phyloP scores from a whole-genome alignment of 2,888 invertebrate species.

The Aphelenchoides bicaudatus region DNA sequence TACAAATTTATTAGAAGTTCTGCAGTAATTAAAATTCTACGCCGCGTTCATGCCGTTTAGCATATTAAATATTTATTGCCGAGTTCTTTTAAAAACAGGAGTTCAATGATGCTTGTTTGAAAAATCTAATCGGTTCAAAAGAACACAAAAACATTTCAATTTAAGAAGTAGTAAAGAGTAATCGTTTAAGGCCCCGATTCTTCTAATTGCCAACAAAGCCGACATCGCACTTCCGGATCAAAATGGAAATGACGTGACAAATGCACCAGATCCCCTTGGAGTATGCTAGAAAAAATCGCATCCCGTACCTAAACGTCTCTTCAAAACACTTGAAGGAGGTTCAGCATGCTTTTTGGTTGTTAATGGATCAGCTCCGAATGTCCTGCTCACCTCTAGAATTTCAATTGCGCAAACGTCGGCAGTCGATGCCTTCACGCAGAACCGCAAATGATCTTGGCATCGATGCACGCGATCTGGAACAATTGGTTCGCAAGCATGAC shows the following conservation, averaged over 20 bases:
- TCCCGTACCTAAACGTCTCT: constrained; percentile 29
- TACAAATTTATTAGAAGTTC: no score
- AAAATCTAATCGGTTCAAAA: no score
- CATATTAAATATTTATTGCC: no score
- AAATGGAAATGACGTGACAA: constrained; percentile 10
- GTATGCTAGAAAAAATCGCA: constrained; percentile 23
- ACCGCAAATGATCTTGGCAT: constrained; percentile 34
- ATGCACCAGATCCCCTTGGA: not conserved
- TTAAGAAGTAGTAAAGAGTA: no score
- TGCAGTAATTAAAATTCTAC: no score
- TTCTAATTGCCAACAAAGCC: constrained; percentile 51
- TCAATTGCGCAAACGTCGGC: constrained; percentile 34
- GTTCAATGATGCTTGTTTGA: no score
- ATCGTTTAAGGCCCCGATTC: constrained; percentile 40
- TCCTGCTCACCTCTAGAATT: constrained; percentile 20
- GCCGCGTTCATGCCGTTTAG: no score
- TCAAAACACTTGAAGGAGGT: constrained; percentile 40
- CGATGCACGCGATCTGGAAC: constrained; percentile 30
- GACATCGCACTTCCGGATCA: constrained; percentile 25
- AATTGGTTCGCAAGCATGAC: constrained; percentile 28
- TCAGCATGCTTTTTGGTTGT: constrained; percentile 30
- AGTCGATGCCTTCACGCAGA: constrained; percentile 38
- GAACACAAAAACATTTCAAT: no score
- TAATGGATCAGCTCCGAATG: constrained; percentile 34
- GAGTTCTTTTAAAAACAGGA: no score